phyloP scores from a whole-genome alignment of 1,140 invertebrate genomes.

The Mycetomoellerius zeteki region DNA sequence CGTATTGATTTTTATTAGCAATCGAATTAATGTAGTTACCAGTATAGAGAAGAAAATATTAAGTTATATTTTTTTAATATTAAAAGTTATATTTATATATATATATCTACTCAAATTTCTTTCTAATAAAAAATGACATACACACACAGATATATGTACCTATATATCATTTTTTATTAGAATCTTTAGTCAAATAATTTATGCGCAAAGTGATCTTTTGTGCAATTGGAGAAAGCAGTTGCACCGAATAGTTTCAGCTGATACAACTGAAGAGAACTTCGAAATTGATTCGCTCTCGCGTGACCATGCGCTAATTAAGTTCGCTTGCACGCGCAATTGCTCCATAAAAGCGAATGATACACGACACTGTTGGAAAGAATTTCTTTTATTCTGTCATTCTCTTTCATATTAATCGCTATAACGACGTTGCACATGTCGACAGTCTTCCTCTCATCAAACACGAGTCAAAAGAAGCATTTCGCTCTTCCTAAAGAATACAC shows the following conservation, averaged over 20 bases:
- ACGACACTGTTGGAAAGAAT: slow-evolving; percentile 37
- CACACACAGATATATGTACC: too few relatives aligned
- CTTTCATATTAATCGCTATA: slow-evolving; percentile 65
- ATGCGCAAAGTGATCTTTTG: background rate
- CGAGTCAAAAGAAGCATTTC: slow-evolving; percentile 73
- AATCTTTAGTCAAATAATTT: background rate
- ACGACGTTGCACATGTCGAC: slow-evolving; percentile 78
- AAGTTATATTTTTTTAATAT: slow-evolving; percentile 4
- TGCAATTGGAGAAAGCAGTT: background rate
- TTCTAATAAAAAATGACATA: too few relatives aligned
- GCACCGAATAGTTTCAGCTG: background rate
- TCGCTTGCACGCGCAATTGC: background rate
- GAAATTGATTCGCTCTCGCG: slow-evolving; percentile 28
- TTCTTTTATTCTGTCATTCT: slow-evolving; percentile 65
- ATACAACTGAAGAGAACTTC: background rate
- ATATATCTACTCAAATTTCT: too few relatives aligned
- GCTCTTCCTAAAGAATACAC: slow-evolving; percentile 22
- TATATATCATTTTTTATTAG: background rate
- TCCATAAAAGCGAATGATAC: slow-evolving; percentile 18
- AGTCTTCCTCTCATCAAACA: slow-evolving; percentile 81
- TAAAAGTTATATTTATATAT: background rate
- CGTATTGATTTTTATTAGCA: too few relatives aligned
- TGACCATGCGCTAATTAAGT: slow-evolving; percentile 28
- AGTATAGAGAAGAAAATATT: background rate
- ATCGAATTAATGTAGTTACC: background rate